Evolutionary conservation across 2,113 vertebrate species (phyloP).

Genomic region (Panurus biarmicus): DNA sequence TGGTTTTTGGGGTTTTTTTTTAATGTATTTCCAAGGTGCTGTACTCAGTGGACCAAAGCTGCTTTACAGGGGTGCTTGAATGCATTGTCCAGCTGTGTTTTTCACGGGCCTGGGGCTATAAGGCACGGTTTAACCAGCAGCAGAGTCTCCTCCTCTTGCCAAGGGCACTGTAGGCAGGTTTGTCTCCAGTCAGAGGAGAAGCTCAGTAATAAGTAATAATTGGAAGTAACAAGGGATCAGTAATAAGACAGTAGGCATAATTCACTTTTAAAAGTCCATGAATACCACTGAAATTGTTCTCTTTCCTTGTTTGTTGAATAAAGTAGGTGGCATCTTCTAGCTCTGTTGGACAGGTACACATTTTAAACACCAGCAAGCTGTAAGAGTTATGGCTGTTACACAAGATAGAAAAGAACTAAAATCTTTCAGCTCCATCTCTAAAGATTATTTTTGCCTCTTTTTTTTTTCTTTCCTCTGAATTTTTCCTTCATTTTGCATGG

Average conservation of each 20-base stretch:
- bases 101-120: neutral
- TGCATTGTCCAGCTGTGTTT: neutral
- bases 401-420: neutral
- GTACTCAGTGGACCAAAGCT: neutral
- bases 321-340: neutral
- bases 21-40: neutral
- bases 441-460: neutral
- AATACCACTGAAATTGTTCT: neutral
- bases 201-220: no score
- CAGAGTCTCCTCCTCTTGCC: neutral
- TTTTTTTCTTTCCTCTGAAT: neutral
- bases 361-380: neutral
- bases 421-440: neutral
- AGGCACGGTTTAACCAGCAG: neutral
- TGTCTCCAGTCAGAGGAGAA: neutral
- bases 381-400: neutral
- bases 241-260: neutral
- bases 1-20: neutral
- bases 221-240: no score
- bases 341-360: neutral
- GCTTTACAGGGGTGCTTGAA: neutral
- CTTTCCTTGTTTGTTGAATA: neutral
- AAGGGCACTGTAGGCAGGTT: neutral
- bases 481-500: neutral
- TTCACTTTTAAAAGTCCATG: neutral